Evolutionary conservation across 2,797 vertebrate species (phyloP).

Genomic region (Nyctalus aviator): DNA sequence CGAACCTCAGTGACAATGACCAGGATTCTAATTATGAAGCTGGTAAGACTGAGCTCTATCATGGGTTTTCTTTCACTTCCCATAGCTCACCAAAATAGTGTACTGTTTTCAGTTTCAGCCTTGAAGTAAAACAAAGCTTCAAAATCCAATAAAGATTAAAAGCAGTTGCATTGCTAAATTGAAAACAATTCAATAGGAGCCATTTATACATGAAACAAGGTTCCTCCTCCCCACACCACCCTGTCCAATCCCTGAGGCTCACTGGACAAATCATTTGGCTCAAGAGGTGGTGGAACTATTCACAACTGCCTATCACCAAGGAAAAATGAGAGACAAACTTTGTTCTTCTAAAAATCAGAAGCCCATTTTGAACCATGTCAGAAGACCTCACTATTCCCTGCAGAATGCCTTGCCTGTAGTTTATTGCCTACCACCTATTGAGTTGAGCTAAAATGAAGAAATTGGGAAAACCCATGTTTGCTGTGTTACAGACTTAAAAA

Average conservation of each 20-base stretch:
- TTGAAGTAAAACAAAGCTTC: slow-evolving; percentile 28
- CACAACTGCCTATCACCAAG: neutral
- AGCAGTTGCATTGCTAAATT: slow-evolving; percentile 4
- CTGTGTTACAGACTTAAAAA: neutral
- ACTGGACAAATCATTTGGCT: slow-evolving; percentile 3
- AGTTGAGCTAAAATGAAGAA: neutral
- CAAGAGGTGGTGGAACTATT: neutral
- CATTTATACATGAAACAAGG: neutral
- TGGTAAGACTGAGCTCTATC: neutral
- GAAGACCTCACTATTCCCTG: neutral
- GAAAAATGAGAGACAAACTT: neutral
- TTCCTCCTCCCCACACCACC: neutral
- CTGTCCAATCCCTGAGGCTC: neutral
- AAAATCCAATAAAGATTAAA: slow-evolving; percentile 65
- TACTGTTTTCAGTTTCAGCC: slow-evolving; percentile 44
- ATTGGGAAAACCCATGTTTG: neutral
- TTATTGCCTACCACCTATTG: neutral
- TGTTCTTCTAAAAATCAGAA: slow-evolving; percentile 47
- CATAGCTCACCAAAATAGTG: slow-evolving; percentile 38
- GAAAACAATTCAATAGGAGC: slow-evolving; percentile 48
- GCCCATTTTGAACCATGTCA: neutral
- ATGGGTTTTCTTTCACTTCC: slow-evolving; percentile 16
- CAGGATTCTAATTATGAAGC: neutral
- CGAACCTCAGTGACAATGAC: neutral
- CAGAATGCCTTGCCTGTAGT: neutral